Base-by-base conservation (phyloP, 2,113 vertebrate genomes). In the Peucedramus taeniatus region DNA sequence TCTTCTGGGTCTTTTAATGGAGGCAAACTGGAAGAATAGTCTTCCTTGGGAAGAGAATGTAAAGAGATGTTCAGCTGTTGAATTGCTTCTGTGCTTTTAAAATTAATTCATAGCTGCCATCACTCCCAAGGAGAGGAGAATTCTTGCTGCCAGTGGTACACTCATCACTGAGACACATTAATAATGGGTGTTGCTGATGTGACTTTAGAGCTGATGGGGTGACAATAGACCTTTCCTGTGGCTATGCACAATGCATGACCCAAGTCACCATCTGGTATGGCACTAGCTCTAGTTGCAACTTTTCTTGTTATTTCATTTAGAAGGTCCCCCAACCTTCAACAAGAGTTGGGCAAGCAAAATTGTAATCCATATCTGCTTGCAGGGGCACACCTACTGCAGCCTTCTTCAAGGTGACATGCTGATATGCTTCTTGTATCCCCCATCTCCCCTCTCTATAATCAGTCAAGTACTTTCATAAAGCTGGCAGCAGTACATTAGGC, bases 191-290 rank as follows among this genome's bases (percentile, higher is more conserved):
- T 24, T 75, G n/a, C 11, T 47, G 15, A n/a, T 21, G 50, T 56
- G 35, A 33, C 42, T 60, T 70, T 65, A 26, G 70, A 74, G 45
- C 9, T 60, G 27, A 17, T 40, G 65, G 12, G 2, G 9, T 3
- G 11, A 71, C 30, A 54, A 49, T 1, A 65, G 33, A 45, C 10
- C 37, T 87, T 7, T 61, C 19, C 40, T 56, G 16, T n/a, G 28
- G 8, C 21, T 75, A 22, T 40, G 56, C 3, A 8, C 0, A 3
- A 18, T 24, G 35, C 59, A 26, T 1, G 4, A 75, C 33, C 7
- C 26, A 60, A 35, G 37, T 53, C 30, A 47, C 1, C 3, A 1
- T 21, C 35, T 61, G 15, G 44, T 11, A 60, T 26, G 33, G 20
- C 35, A 69, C 15, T 15, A 74, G 14, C 21, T 75, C 20, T 30